phyloP scores from a whole-genome alignment of 2,113 vertebrate genomes.

The Ammospiza nelsoni region DNA sequence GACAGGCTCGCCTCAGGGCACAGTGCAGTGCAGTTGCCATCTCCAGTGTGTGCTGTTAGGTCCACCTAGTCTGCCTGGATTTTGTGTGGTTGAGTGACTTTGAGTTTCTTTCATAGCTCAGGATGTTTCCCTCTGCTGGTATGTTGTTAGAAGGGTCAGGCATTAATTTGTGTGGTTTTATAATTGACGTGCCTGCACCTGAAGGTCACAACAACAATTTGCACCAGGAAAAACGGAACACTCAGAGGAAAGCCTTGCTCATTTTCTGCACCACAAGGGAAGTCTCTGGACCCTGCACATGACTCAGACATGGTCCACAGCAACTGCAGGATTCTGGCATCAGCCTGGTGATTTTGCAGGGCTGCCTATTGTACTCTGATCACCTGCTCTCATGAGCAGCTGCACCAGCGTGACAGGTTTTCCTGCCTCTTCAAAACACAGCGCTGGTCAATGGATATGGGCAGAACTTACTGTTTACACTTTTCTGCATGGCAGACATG shows the following conservation, averaged over 20 bases:
- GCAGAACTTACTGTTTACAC: neutral
- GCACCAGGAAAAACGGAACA: conserved; percentile 21
- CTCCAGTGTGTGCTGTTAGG: neutral
- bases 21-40: neutral
- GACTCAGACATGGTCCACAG: conserved; percentile 16
- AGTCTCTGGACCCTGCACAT: conserved; percentile 20
- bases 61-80: neutral
- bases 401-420: conserved; percentile 13
- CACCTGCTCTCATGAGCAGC: neutral
- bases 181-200: conserved; percentile 40
- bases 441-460: neutral
- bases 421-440: conserved; percentile 52
- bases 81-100: neutral
- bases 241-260: conserved; percentile 13
- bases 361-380: conserved; percentile 23
- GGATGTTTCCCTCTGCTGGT: conserved; percentile 42
- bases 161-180: conserved; percentile 37
- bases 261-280: conserved; percentile 22
- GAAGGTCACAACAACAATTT: conserved; percentile 39
- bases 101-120: neutral
- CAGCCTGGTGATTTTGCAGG: neutral
- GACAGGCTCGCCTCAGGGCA: neutral
- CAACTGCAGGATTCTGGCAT: conserved; percentile 33
- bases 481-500: neutral
- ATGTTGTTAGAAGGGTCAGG: conserved; percentile 38